These are phyloP conservation scores for Leptopilina clavipes DNA, from an alignment of 1,140 invertebrate species.

Conservation along the genomic window DNA sequence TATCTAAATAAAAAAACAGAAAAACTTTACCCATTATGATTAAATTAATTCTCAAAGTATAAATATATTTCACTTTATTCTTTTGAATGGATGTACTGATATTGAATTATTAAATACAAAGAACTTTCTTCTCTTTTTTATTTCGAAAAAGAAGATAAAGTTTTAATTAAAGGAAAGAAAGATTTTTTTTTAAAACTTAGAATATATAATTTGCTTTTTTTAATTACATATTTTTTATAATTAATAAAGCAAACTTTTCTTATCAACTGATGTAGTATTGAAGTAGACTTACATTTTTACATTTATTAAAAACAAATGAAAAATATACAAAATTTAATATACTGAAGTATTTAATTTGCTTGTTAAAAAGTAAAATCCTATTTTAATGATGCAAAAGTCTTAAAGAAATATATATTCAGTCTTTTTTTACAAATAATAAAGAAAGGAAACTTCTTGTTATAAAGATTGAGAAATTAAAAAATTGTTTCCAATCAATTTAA, in stretches of 20 bases:
- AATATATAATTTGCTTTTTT: background rate
- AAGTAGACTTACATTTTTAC: background rate
- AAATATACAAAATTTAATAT: background rate
- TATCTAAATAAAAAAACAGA: background rate
- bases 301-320: background rate
- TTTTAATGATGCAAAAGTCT: background rate
- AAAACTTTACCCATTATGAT: background rate
- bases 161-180: background rate
- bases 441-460: too few relatives aligned
- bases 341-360: slow-evolving; percentile 1
- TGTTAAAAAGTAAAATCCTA: background rate
- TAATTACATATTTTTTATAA: background rate
- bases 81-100: background rate
- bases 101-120: background rate
- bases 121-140: background rate
- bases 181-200: background rate
- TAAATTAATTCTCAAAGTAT: background rate
- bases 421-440: background rate
- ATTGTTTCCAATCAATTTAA: too few relatives aligned
- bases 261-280: background rate
- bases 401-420: background rate
- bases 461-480: too few relatives aligned
- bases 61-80: too few relatives aligned
- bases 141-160: background rate
- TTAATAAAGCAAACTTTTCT: slow-evolving; percentile 5